Percentiles rank a stretch among this genome's conserved stretches.
phyloP scores from a whole-genome alignment of 92 coral and sea anemone species.

The Porites lobata region DNA sequence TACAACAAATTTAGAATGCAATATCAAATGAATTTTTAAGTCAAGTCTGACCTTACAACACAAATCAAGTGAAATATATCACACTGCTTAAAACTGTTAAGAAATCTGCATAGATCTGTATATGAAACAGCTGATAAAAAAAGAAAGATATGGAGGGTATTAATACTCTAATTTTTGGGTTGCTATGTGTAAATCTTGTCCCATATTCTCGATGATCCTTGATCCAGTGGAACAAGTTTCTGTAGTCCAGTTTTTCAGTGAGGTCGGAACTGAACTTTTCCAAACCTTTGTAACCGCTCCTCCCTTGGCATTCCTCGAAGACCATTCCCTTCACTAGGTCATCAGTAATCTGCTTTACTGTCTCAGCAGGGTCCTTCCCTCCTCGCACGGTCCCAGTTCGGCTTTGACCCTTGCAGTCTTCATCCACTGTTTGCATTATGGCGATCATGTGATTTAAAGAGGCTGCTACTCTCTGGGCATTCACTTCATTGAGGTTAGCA shows the following conservation, averaged over 20 bases:
- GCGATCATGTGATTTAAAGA: not conserved
- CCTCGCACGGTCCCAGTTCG: constrained; percentile 14
- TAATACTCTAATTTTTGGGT: not conserved
- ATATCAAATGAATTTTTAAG: too few species aligned
- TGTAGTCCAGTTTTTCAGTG: constrained; percentile 9
- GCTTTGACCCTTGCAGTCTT: constrained; percentile 17
- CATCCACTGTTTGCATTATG: constrained; percentile 25
- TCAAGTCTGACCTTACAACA: too few species aligned
- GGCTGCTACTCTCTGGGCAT: constrained; percentile 43
- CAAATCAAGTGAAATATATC: too few species aligned
- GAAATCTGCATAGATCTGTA: not conserved
- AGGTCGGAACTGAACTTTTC: constrained; percentile 11
- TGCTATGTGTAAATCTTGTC: not conserved
- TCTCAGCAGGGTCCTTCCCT: constrained; percentile 39
- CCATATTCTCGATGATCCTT: not conserved
- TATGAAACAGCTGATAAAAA: too few species aligned
- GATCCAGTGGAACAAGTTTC: not conserved
- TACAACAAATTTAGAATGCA: too few species aligned
- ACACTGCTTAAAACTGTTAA: too few species aligned
- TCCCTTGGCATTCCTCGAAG: not conserved
- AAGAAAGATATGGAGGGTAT: too few species aligned
- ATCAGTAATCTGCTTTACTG: constrained; percentile 35
- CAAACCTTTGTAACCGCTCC: constrained; percentile 36
- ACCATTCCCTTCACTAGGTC: constrained; percentile 23
- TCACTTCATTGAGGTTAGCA: constrained; percentile 28